phyloP scores from a whole-genome alignment of 2,888 invertebrate species.

The Sarcophaga subvicina region DNA sequence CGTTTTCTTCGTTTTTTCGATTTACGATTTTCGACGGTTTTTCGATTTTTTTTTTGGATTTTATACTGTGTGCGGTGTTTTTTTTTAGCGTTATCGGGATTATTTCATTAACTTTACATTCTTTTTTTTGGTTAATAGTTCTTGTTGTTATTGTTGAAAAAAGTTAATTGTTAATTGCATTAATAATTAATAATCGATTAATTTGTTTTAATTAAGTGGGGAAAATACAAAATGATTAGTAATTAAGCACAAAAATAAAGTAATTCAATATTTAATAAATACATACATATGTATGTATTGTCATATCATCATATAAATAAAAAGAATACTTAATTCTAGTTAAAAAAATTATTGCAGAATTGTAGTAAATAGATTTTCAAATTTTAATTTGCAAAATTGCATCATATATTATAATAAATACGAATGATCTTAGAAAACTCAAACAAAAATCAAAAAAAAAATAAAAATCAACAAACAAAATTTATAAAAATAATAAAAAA shows the following conservation, averaged over 20 bases:
- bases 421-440: background rate
- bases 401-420: background rate
- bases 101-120: conserved; percentile 21
- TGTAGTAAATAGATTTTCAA: background rate
- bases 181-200: conserved; percentile 46
- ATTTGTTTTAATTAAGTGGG: conserved; percentile 55
- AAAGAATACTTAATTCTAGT: conserved; percentile 49
- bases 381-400: background rate
- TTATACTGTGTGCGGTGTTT: conserved; percentile 63
- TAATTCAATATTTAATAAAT: conserved; percentile 53
- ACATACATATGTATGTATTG: conserved; percentile 36
- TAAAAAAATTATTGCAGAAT: conserved; percentile 22
- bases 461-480: background rate
- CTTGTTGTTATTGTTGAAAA: conserved; percentile 68
- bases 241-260: conserved; percentile 56
- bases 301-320: conserved; percentile 48
- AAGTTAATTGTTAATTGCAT: conserved; percentile 63
- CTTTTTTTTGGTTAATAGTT: conserved; percentile 54
- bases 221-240: conserved; percentile 58
- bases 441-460: background rate
- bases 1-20: conserved; percentile 58
- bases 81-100: conserved; percentile 5
- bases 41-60: background rate
- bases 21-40: conserved; percentile 4
- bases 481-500: background rate